Base-by-base conservation (phyloP, 2,797 vertebrate genomes). In the Malacoctenus gilli region DNA sequence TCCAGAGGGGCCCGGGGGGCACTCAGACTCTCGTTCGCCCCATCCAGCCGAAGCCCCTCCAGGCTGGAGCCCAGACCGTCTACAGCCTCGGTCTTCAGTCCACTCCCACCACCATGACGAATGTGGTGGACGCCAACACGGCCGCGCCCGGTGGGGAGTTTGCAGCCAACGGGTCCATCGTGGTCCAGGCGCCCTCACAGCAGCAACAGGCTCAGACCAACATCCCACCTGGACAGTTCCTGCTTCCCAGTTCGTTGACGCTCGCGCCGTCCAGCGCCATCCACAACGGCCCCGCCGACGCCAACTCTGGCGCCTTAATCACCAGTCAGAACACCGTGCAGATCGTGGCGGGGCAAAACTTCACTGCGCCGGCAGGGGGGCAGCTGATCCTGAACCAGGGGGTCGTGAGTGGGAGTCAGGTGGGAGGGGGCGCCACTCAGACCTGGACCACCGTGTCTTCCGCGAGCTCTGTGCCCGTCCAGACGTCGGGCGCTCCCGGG, bases 41-140 rank as follows among this genome's bases (percentile, higher is more conserved):
- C 72, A 98, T 99, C 83, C 97, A 99, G 87, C 97, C 97, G 67
- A 99, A 98, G 88, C 95, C 96, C 68, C 68, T 95, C 65, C 94
- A 95, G 61, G 87, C 93, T 61, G 94, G 94, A 48, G 90, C 95
- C 80, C 96, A 97, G 82, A 92, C 92, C 25, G 91, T 95, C 8
- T 98, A 96, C 85, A 97, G 91, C 77, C 84, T 97, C 36, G 96
- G 95, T 53, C 88, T 96, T 42, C 96, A 95, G 68, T 66, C 85
- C 4, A 61, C 75, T 42, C 25, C 78, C 52, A 80, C 77, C 46
- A 71, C 87, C 84, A 55, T 81, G 51, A 51, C 83, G 22, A 89
- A 75, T 12, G 71, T 84, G 19, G 68, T 67, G 11, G 87, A 79
- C 5, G 40, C 81, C 43, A 88, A 80, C 60, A 32, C 92, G 80